Evolutionary conservation across 92 coral and sea anemone species (phyloP).

Genomic region (Umimayanthus kanabou): DNA sequence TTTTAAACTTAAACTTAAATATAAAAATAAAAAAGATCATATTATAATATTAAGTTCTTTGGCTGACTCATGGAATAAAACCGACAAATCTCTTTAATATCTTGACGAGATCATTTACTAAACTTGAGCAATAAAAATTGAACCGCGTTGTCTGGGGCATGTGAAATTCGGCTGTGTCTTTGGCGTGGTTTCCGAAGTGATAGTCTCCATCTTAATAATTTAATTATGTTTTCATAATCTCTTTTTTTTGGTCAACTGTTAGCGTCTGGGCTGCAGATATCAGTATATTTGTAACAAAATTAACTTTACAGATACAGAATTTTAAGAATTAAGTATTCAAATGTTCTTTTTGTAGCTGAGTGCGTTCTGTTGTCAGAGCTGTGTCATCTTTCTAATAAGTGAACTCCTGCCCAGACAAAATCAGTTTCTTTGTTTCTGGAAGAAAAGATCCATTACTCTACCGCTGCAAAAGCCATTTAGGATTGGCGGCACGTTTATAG

Average conservation of each 20-base stretch:
- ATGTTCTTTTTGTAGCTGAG: not conserved
- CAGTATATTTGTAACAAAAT: not conserved
- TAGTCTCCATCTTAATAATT: not conserved
- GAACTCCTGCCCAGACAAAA: not conserved
- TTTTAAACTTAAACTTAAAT: not conserved
- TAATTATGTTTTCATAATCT: conserved; percentile 13
- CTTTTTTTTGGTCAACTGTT: not conserved
- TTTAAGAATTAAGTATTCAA: not conserved
- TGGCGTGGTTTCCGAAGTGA: not conserved
- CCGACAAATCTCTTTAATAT: not conserved
- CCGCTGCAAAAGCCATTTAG: not conserved
- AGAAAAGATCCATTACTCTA: not conserved
- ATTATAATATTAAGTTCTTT: not conserved
- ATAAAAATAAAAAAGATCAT: not conserved
- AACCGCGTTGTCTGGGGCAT: not conserved
- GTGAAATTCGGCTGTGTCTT: not conserved
- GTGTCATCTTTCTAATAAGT: not conserved
- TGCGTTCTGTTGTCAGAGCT: not conserved
- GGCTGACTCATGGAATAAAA: not conserved
- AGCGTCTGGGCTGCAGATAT: conserved; percentile 16
- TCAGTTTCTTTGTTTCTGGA: not conserved
- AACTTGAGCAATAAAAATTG: conserved; percentile 1
- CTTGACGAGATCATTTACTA: not conserved
- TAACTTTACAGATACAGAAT: not conserved
- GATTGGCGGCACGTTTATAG: not conserved